These are phyloP conservation scores for Ciconia maguari DNA, from an alignment of 2,113 vertebrate genomes.

Conservation along the genomic window DNA sequence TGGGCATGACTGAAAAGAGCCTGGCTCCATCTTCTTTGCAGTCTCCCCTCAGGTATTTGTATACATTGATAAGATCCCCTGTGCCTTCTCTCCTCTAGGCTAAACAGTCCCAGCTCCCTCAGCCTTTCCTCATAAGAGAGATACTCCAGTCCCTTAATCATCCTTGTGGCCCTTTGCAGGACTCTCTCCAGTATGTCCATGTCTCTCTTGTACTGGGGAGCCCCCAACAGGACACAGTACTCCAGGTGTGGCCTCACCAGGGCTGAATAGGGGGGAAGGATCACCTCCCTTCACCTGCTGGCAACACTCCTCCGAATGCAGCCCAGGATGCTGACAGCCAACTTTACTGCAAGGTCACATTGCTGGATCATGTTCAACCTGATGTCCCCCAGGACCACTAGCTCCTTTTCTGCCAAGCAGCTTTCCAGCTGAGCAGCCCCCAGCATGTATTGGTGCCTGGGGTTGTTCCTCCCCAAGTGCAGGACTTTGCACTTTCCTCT, in stretches of 20 bases:
- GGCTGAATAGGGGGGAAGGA: background rate
- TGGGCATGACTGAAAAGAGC: fast-evolving
- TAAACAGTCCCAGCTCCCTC: background rate
- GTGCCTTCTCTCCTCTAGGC: background rate
- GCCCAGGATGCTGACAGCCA: background rate
- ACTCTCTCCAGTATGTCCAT: background rate
- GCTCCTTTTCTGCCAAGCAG: background rate
- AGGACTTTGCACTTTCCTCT: background rate
- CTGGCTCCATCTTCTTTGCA: background rate
- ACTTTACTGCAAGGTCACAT: background rate
- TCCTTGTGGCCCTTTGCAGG: background rate
- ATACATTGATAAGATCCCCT: background rate
- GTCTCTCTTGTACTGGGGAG: background rate
- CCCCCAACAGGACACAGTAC: background rate
- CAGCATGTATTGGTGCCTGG: background rate
- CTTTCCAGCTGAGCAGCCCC: background rate
- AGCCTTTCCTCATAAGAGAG: background rate
- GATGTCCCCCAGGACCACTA: background rate
- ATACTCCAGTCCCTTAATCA: background rate
- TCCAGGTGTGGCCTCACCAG: background rate
- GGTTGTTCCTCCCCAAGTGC: background rate
- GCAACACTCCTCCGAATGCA: background rate
- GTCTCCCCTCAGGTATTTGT: background rate
- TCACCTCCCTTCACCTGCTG: background rate
- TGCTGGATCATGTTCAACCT: background rate